Percentiles rank a stretch among this genome's conserved stretches.
Evolutionary conservation across 2,797 vertebrate genomes (phyloP).

Genomic region (Melanotaenia boesemani): DNA sequence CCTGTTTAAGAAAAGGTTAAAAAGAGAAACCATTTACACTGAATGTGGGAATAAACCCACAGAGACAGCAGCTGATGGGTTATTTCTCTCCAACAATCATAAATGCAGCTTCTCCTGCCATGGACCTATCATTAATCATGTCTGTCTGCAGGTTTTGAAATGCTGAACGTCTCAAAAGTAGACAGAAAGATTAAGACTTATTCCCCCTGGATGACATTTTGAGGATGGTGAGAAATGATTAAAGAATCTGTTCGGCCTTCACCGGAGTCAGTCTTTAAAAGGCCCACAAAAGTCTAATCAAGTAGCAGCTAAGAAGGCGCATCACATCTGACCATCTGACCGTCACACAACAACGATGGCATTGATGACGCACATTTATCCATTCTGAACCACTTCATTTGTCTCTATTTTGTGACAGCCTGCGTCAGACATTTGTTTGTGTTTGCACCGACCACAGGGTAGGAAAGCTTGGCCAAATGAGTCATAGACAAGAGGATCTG

Average conservation of each 20-base stretch:
- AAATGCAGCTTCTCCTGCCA: conserved; percentile 36
- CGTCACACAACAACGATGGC: conserved; percentile 37
- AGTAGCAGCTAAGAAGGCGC: conserved; percentile 59
- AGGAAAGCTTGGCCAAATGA: conserved; percentile 21
- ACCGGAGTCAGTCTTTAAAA: conserved; percentile 53
- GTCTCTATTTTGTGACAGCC: conserved; percentile 5
- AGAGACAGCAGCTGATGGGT: conserved; percentile 28
- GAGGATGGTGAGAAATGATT: conserved; percentile 70
- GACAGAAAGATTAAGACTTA: conserved; percentile 61
- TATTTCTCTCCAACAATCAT: conserved; percentile 47
- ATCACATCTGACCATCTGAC: conserved; percentile 49
- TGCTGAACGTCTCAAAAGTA: conserved; percentile 68
- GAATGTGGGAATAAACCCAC: conserved; percentile 19
- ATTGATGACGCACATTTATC: not conserved
- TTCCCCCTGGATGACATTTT: conserved; percentile 65
- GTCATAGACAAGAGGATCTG: conserved; percentile 22
- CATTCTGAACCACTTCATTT: not conserved
- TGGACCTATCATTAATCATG: conserved; percentile 69
- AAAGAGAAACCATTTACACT: conserved; percentile 18
- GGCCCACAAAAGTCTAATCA: conserved; percentile 65
- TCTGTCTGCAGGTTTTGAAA: conserved; percentile 67
- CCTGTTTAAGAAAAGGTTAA: conserved; percentile 16
- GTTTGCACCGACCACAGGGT: conserved; percentile 24
- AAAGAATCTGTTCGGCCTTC: conserved; percentile 62
- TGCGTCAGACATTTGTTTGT: conserved; percentile 16